A percentile compares a stretch with the other conserved stretches of the same genome.
These are phyloP conservation scores for Seladonia tumulorum DNA, from an alignment of 2,888 invertebrate genomes.

Conservation along the genomic window DNA sequence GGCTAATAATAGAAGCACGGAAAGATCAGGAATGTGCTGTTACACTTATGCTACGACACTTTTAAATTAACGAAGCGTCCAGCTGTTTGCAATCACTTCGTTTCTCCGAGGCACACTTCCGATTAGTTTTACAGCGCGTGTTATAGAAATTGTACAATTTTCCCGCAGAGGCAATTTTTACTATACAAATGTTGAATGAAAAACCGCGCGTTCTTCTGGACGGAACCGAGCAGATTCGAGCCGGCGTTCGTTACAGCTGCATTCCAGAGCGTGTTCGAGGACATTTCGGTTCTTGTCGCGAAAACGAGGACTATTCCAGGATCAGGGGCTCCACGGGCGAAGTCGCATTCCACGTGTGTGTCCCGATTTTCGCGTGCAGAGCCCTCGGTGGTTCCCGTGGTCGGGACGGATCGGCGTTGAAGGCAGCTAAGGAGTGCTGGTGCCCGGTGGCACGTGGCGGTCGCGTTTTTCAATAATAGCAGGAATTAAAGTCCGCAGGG, in stretches of 20 bases:
- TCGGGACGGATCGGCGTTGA: conserved; percentile 32
- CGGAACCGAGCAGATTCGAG: background rate
- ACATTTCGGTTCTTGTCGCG: background rate
- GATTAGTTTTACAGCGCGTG: no score
- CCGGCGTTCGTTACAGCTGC: background rate
- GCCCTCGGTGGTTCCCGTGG: conserved; percentile 44
- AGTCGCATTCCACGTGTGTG: conserved; percentile 43
- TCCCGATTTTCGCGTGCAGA: conserved; percentile 62
- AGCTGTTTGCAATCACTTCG: no score
- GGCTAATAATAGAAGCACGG: no score
- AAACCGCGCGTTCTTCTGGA: no score
- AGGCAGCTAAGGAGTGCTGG: conserved; percentile 44
- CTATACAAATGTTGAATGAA: no score
- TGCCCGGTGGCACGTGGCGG: conserved; percentile 73
- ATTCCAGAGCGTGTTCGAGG: background rate
- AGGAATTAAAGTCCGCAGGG: conserved; percentile 75
- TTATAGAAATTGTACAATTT: no score
- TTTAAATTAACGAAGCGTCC: no score
- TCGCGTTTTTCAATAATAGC: conserved; percentile 77
- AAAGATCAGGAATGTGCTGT: no score
- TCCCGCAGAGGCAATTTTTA: no score
- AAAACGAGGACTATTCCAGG: conserved; percentile 2
- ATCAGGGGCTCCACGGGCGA: conserved; percentile 5
- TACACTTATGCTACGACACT: no score
- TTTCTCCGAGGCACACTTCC: no score